These are phyloP conservation scores for Cygnus olor DNA, from an alignment of 2,797 vertebrate species.

Conservation along the genomic window DNA sequence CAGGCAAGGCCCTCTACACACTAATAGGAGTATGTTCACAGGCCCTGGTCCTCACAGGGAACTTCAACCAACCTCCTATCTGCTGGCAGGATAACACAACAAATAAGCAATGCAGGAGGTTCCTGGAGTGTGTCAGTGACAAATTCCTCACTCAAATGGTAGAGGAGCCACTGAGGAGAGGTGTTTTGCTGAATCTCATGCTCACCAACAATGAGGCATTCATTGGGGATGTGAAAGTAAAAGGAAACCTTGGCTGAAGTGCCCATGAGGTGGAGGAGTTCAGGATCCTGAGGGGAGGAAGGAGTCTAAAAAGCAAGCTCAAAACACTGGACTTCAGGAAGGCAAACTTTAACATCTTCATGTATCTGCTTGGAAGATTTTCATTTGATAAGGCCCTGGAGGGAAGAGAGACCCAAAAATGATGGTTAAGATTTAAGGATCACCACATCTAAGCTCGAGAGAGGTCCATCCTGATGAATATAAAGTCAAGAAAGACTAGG, in stretches of 20 bases:
- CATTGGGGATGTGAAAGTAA: background rate
- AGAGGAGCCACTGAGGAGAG: background rate
- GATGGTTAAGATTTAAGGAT: background rate
- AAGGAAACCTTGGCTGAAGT: background rate
- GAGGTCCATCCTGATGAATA: background rate
- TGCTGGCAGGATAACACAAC: background rate
- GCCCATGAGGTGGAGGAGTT: background rate
- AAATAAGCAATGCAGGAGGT: background rate
- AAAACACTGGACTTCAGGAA: background rate
- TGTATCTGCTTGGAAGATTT: background rate
- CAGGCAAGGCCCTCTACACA: too few relatives aligned
- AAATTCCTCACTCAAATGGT: background rate
- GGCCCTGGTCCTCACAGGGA: background rate
- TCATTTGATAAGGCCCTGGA: background rate
- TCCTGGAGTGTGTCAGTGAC: rapidly evolving
- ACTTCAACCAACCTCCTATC: background rate
- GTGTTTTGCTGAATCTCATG: background rate
- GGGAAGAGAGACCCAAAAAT: background rate
- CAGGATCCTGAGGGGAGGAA: background rate
- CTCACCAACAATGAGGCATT: background rate
- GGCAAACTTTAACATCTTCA: background rate
- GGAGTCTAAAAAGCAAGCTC: background rate
- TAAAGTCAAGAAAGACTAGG: background rate
- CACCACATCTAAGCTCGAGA: background rate
- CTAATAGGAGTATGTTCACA: background rate